Percentiles rank a stretch among this genome's conserved stretches.
These are phyloP conservation scores for Calephelis virginiensis DNA, from an alignment of 1,140 invertebrate genomes.

Conservation along the genomic window DNA sequence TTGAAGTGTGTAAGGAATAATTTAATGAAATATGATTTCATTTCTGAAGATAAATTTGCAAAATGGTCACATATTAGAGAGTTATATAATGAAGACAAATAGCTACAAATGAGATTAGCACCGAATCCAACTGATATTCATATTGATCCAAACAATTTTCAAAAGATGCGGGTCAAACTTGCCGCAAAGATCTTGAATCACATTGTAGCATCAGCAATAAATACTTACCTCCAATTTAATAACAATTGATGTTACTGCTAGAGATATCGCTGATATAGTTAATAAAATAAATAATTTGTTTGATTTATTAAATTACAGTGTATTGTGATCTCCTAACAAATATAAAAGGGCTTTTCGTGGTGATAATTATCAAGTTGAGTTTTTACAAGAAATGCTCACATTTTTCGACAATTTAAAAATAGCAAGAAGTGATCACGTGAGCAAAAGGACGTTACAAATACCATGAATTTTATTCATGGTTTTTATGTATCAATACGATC, in stretches of 20 bases:
- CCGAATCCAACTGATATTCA: too few relatives aligned
- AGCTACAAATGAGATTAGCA: too few relatives aligned
- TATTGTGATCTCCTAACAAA: background rate
- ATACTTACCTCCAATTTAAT: background rate
- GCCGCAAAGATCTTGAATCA: too few relatives aligned
- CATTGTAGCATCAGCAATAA: background rate
- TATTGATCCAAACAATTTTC: too few relatives aligned
- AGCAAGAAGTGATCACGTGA: conserved; percentile 18
- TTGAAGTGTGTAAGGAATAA: too few relatives aligned
- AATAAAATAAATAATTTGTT: background rate
- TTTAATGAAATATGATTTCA: too few relatives aligned
- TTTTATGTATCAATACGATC: conserved; percentile 25
- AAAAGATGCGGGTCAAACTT: too few relatives aligned
- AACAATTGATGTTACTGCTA: background rate
- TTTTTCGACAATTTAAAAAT: conserved; percentile 21
- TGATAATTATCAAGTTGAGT: conserved; percentile 19
- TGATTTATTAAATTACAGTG: background rate
- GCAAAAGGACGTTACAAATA: conserved; percentile 22
- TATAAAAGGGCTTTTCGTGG: background rate
- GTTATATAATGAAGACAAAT: too few relatives aligned
- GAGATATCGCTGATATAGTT: background rate
- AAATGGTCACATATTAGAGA: too few relatives aligned
- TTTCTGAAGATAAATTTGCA: too few relatives aligned
- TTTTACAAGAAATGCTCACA: conserved; percentile 19
- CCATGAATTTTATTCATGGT: conserved; percentile 25